These are phyloP conservation scores for Drosophila funebris DNA, from an alignment of 1,140 invertebrate genomes.

Conservation along the genomic window DNA sequence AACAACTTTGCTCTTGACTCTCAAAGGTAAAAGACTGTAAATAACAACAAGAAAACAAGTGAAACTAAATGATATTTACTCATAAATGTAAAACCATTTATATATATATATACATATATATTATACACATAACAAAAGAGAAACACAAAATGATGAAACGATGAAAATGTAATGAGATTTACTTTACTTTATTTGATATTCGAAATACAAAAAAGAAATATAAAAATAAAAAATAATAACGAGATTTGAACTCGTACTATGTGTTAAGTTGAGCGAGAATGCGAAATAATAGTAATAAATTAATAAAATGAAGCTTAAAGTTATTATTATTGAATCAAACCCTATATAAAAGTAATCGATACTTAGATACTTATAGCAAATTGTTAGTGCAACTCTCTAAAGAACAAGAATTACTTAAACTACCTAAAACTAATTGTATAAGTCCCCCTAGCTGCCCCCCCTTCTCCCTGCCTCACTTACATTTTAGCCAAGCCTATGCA, in stretches of 20 bases:
- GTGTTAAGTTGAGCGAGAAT: constrained; percentile 35
- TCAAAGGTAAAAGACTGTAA: constrained; percentile 82
- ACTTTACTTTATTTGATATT: constrained; percentile 62
- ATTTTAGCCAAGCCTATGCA: constrained; percentile 36
- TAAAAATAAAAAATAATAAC: constrained; percentile 12
- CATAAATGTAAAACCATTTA: constrained; percentile 56
- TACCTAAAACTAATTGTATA: constrained; percentile 20
- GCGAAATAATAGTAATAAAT: too few relatives aligned
- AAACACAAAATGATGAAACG: not conserved
- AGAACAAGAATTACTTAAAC: constrained; percentile 25
- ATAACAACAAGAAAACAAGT: constrained; percentile 62
- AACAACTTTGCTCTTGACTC: constrained; percentile 79
- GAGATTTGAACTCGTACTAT: constrained; percentile 1
- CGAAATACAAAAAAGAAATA: too few relatives aligned
- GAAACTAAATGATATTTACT: constrained; percentile 60
- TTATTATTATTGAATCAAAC: constrained; percentile 77
- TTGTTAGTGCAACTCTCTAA: constrained; percentile 46
- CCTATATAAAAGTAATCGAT: constrained; percentile 57
- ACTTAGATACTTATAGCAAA: constrained; percentile 48
- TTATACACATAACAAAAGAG: not conserved
- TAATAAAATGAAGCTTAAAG: constrained; percentile 60
- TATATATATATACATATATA: constrained; percentile 33
- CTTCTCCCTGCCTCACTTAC: constrained; percentile 8
- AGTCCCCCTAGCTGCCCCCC: too few relatives aligned
- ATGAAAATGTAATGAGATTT: constrained; percentile 41